These are phyloP conservation scores for Triplophysa siluroides DNA, from an alignment of 2,113 vertebrate genomes.

Conservation along the genomic window DNA sequence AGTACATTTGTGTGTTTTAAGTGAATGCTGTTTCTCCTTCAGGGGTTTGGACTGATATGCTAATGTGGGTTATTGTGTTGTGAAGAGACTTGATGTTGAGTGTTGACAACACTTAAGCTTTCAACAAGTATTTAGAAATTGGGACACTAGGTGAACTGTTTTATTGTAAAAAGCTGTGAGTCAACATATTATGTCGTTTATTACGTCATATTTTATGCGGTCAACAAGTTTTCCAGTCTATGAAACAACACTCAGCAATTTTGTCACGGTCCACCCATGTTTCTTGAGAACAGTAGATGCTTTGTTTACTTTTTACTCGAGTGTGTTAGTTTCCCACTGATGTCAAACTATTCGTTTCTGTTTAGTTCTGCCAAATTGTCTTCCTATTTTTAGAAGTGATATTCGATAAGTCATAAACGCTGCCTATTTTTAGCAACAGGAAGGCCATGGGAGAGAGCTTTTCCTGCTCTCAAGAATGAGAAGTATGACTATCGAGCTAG, in stretches of 20 bases:
- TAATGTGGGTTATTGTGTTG: background rate
- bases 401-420: conserved; percentile 30
- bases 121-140: background rate
- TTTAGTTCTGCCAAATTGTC: conserved; percentile 12
- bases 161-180: background rate
- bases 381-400: conserved; percentile 41
- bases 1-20: background rate
- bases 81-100: background rate
- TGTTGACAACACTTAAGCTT: background rate
- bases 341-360: conserved; percentile 3
- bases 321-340: background rate
- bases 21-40: conserved; percentile 11
- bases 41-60: background rate
- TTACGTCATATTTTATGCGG: conserved; percentile 13
- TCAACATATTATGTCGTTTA: background rate
- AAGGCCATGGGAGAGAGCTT: conserved; percentile 16
- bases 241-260: conserved; percentile 16
- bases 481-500: background rate
- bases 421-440: conserved; percentile 39
- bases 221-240: background rate
- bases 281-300: conserved; percentile 12
- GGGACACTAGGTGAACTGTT: background rate
- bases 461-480: conserved; percentile 8
- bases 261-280: background rate
- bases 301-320: background rate